phyloP scores from a whole-genome alignment of 37 sponge, comb jelly and placozoan species.

The Bolinopsis microptera region DNA sequence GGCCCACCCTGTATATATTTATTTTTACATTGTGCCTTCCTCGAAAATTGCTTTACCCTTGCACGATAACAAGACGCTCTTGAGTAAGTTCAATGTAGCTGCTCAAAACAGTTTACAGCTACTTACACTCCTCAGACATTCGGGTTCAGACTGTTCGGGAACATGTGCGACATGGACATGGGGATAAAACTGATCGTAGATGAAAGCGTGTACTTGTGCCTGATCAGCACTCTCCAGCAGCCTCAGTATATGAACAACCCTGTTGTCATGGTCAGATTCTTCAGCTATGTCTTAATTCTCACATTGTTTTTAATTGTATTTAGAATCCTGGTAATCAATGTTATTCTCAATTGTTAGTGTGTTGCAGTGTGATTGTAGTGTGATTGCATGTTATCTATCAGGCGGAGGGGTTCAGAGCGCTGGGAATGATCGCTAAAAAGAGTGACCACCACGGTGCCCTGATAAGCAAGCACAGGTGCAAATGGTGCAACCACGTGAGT shows the following conservation, averaged over 20 bases:
- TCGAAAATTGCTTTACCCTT: no score
- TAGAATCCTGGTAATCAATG: no score
- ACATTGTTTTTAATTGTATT: no score
- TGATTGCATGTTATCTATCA: no score
- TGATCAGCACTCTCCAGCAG: not conserved
- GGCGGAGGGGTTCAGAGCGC: slow-evolving; percentile 7
- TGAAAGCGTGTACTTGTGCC: not conserved
- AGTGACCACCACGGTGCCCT: not conserved
- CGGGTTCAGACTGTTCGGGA: not conserved
- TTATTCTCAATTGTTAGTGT: no score
- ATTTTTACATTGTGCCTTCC: no score
- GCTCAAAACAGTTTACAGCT: not conserved
- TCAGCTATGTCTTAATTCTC: no score
- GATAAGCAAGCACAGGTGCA: not conserved
- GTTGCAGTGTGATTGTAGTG: no score
- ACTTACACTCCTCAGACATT: slow-evolving; percentile 4
- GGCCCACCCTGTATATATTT: no score
- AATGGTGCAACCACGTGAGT: slow-evolving; percentile 39
- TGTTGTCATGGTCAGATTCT: slow-evolving; percentile 57
- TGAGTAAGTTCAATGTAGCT: no score
- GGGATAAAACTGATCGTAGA: not conserved
- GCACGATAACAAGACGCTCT: no score
- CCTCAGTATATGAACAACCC: slow-evolving; percentile 8
- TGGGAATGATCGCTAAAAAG: slow-evolving; percentile 15
- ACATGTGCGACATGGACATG: not conserved